A percentile compares a stretch with the other conserved stretches of the same genome.
Evolutionary conservation across 2,888 invertebrate species (phyloP).

Genomic region (Epistrophe grossulariae): DNA sequence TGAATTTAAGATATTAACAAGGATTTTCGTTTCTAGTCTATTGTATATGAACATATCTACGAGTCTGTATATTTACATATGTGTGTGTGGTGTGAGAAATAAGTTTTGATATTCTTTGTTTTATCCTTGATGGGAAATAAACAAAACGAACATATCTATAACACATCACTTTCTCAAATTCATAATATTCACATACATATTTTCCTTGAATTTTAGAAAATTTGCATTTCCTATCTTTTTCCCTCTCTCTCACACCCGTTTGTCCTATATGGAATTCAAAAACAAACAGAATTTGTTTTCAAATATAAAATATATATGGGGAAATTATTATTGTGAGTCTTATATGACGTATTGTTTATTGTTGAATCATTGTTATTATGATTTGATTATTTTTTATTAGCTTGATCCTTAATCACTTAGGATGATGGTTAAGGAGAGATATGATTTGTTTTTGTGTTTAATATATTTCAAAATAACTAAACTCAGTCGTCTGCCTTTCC

Average conservation of each 20-base stretch:
- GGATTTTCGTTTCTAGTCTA: not conserved
- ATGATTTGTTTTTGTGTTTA: not conserved
- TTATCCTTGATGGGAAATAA: conserved; percentile 13
- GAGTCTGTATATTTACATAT: not conserved
- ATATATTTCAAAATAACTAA: not conserved
- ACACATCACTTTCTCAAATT: not conserved
- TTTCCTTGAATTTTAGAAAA: not conserved
- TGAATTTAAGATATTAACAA: conserved; percentile 22
- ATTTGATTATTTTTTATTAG: conserved; percentile 29
- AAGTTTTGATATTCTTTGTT: conserved; percentile 22
- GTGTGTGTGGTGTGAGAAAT: not conserved
- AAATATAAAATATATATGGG: not conserved
- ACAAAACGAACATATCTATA: not conserved
- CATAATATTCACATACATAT: not conserved
- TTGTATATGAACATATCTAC: not conserved
- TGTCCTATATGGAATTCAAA: not conserved
- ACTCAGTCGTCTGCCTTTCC: rapidly evolving
- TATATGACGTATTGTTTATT: not conserved
- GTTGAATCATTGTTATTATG: conserved; percentile 3
- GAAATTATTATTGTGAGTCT: not conserved
- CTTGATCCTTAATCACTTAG: conserved; percentile 2
- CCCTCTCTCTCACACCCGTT: not conserved
- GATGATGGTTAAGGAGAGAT: not conserved
- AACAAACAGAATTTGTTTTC: conserved; percentile 17
- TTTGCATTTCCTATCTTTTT: not conserved